Conservation (phyloP, 2,113 vertebrate genomes). For the Sander lucioperca region DNA sequence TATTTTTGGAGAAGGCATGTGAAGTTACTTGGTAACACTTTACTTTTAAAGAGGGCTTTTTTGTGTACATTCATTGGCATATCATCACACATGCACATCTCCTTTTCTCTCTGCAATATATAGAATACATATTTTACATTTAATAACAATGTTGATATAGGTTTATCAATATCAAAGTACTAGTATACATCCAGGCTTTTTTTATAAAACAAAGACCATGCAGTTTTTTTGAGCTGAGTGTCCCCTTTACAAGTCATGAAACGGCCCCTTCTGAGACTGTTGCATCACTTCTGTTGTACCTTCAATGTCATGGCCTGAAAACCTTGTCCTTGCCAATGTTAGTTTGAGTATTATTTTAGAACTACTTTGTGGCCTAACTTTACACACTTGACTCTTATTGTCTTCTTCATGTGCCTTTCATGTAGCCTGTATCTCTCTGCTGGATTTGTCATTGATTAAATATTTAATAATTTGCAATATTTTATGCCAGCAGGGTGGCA, state of each 20-base stretch:
- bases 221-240: conserved; percentile 31
- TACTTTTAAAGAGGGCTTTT: conserved; percentile 23
- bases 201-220: conserved; percentile 21
- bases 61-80: conserved; percentile 5
- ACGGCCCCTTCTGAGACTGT: conserved; percentile 34
- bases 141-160: neutral
- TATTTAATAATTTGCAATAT: neutral
- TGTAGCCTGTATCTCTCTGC: neutral
- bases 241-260: conserved; percentile 50
- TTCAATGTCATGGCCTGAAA: conserved; percentile 64
- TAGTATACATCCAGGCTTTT: conserved; percentile 23
- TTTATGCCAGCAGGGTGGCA: neutral
- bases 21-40: conserved; percentile 45
- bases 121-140: neutral
- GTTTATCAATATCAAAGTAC: neutral
- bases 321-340: conserved; percentile 49
- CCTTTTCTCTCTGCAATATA: neutral
- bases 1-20: conserved; percentile 57
- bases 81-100: neutral
- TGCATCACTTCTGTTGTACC: conserved; percentile 51
- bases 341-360: conserved; percentile 48
- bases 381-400: neutral
- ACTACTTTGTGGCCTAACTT: conserved; percentile 30
- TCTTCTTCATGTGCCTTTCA: conserved; percentile 8
- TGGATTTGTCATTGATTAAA: neutral